Evolutionary conservation across 2,888 invertebrate genomes (phyloP).

Genomic region (Rhabditoides inermis): DNA sequence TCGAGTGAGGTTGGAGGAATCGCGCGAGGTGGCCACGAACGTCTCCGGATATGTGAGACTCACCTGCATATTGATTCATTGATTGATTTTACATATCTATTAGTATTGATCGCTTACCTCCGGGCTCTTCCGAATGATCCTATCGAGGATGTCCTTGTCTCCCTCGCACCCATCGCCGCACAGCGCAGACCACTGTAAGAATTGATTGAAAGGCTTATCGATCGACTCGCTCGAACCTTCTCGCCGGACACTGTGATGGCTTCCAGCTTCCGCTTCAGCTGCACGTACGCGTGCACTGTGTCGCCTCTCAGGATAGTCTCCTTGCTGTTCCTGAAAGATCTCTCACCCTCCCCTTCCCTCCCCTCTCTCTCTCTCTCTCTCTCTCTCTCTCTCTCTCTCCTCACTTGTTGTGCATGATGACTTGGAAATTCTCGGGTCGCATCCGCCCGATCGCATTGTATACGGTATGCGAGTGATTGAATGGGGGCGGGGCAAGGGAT

Average conservation of each 20-base stretch:
- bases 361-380: no score
- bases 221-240: slow-evolving; percentile 6
- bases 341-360: no score
- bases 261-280: slow-evolving; percentile 29
- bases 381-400: background rate
- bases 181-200: slow-evolving; percentile 17
- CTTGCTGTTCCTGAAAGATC: slow-evolving; percentile 17
- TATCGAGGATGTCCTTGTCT: slow-evolving; percentile 10
- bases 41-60: slow-evolving; percentile 36
- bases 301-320: slow-evolving; percentile 29
- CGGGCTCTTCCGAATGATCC: slow-evolving; percentile 28
- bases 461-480: no score
- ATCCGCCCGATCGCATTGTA: no score
- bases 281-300: slow-evolving; percentile 23
- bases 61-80: slow-evolving; percentile 9
- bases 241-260: slow-evolving; percentile 22
- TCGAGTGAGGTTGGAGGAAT: slow-evolving; percentile 25
- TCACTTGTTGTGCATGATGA: background rate
- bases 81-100: background rate
- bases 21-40: slow-evolving; percentile 29
- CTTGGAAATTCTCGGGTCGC: background rate
- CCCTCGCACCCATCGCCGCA: slow-evolving; percentile 25
- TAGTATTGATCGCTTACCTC: no score
- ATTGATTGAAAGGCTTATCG: background rate
- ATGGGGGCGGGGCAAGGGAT: no score